These are phyloP conservation scores for Aradophagus sp. DNA, from an alignment of 1,140 invertebrate genomes.

Conservation along the genomic window DNA sequence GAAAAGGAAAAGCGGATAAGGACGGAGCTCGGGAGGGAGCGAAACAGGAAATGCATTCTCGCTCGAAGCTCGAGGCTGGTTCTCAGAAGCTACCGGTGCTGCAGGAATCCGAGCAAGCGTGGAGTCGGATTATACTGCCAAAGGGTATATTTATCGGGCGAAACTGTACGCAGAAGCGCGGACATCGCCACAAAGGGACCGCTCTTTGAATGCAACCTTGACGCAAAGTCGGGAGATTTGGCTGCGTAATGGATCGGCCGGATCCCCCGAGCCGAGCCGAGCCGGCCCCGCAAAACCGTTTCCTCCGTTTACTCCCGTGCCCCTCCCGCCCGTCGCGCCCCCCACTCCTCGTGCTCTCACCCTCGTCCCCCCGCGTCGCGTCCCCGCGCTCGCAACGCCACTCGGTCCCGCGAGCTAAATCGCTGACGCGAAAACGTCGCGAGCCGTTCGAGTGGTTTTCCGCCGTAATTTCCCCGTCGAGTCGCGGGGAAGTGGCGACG, in stretches of 20 bases:
- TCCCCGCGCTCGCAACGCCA: not conserved
- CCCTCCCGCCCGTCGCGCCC: not conserved
- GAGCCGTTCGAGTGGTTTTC: conserved; percentile 8
- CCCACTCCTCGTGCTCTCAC: not conserved
- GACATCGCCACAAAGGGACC: conserved; percentile 73
- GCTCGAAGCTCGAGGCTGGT: conserved; percentile 63
- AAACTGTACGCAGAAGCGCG: conserved; percentile 75
- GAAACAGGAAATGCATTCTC: conserved; percentile 50
- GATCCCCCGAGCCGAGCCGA: conserved; percentile 32
- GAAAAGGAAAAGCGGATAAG: conserved; percentile 47
- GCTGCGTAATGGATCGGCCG: conserved; percentile 59
- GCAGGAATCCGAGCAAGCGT: conserved; percentile 59
- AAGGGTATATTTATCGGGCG: conserved; percentile 76
- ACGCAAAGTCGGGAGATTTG: conserved; percentile 63
- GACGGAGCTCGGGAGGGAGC: conserved; percentile 42
- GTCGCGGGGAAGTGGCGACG: not conserved
- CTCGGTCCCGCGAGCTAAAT: conserved; percentile 15
- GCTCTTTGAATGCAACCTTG: conserved; percentile 72
- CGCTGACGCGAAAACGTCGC: conserved; percentile 29
- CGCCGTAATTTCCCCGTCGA: conserved; percentile 8
- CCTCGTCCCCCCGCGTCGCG: too few relatives aligned
- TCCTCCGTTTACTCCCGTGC: conserved; percentile 6
- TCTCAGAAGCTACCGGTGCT: conserved; percentile 64
- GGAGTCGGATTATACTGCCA: conserved; percentile 73
- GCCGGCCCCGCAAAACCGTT: conserved; percentile 35